Evolutionary conservation across 2,888 invertebrate genomes (phyloP).

Genomic region (Agrypnus murinus): DNA sequence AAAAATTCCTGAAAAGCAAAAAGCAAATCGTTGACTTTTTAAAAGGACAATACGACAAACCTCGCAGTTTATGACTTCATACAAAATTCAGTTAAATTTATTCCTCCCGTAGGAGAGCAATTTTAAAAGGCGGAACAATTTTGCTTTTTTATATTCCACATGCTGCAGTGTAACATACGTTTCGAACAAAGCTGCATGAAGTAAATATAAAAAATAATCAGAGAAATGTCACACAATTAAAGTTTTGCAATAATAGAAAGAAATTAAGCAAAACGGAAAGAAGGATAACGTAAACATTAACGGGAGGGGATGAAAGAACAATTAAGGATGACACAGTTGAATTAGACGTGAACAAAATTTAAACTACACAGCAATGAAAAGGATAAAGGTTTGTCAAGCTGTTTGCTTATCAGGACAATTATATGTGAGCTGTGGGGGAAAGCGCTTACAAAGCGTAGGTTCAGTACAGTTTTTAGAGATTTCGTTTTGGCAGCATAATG

Average conservation of each 20-base stretch:
- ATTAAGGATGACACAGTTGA: slow-evolving; percentile 8
- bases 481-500: too few species aligned
- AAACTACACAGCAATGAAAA: background rate
- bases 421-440: too few species aligned
- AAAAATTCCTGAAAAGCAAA: background rate
- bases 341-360: background rate
- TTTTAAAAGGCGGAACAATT: slow-evolving; percentile 13
- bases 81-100: slow-evolving; percentile 25
- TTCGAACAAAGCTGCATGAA: background rate
- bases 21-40: slow-evolving; percentile 1
- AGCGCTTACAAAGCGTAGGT: too few species aligned
- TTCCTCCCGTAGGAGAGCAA: slow-evolving; percentile 17
- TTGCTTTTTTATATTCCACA: slow-evolving; percentile 2
- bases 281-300: too few species aligned
- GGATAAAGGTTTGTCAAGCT: background rate
- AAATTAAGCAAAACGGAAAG: too few species aligned
- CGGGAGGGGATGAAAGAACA: background rate
- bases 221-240: background rate
- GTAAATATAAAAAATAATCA: too few species aligned
- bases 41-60: background rate
- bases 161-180: background rate
- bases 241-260: too few species aligned
- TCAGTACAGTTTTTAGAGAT: too few species aligned
- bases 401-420: too few species aligned
- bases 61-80: background rate